Percentiles rank a stretch among this genome's conserved stretches.
Evolutionary conservation across 2,888 invertebrate genomes (phyloP).

Genomic region (Andrena fulva): DNA sequence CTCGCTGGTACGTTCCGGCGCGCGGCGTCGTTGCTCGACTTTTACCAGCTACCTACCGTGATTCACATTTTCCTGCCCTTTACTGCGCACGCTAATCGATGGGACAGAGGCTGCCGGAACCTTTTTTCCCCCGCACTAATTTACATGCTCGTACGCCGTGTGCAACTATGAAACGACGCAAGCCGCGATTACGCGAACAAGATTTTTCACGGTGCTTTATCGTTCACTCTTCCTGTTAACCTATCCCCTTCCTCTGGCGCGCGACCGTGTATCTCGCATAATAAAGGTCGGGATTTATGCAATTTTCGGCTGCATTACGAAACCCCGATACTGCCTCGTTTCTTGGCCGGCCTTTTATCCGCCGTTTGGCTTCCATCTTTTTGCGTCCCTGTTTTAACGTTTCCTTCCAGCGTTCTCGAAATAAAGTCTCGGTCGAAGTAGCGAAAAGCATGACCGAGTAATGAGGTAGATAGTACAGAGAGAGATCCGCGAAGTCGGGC

Average conservation of each 20-base stretch:
- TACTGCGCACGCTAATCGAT: not conserved
- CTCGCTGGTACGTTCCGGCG: too few relatives aligned
- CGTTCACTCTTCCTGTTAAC: slow-evolving; percentile 2
- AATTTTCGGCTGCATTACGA: not conserved
- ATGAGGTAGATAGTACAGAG: slow-evolving; percentile 31
- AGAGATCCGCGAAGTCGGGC: slow-evolving; percentile 33
- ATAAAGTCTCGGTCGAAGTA: slow-evolving; percentile 1
- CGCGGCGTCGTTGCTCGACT: not conserved
- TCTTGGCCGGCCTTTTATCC: too few relatives aligned
- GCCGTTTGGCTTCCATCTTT: not conserved
- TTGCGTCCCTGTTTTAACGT: not conserved
- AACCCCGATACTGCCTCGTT: too few relatives aligned
- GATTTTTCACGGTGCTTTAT: not conserved
- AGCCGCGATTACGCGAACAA: not conserved
- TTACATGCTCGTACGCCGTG: too few relatives aligned
- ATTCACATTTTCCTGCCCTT: not conserved
- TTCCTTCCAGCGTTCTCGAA: not conserved
- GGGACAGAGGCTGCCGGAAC: not conserved
- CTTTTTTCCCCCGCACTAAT: too few relatives aligned
- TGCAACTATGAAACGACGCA: not conserved
- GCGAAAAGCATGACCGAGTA: slow-evolving; percentile 10
- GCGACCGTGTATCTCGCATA: not conserved
- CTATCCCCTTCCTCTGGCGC: not conserved
- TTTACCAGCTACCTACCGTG: not conserved
- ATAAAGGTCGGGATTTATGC: slow-evolving; percentile 7